Base-by-base conservation (phyloP, 2,888 invertebrate species). In the Charanyca ferruginea region DNA sequence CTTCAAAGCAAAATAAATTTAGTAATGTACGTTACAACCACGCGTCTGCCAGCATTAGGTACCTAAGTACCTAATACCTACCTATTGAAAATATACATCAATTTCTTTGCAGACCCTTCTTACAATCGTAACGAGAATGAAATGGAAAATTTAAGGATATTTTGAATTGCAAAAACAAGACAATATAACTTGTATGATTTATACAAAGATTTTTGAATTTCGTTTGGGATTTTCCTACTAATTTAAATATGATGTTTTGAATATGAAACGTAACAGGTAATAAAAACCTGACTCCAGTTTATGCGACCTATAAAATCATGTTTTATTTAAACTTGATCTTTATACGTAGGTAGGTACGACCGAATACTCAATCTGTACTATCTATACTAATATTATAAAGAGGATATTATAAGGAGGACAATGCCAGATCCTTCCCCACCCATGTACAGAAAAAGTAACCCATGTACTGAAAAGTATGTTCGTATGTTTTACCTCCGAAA, bases 81-180 rank as follows among this genome's bases (percentile, higher is more conserved):
- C 28, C 28, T 28, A 28, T 28, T 28, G 7, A 7, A 28, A 28
- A 28, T 28, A 28, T 23, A n/a, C n/a, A 51, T 35, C 0, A 23
- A 16, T 41, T 13, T 23, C 9, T 25, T 22, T 13, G 3, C 7
- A 53, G 18, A 32, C 28, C n/a, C 3, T 38, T 23, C 22, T 44
- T 25, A 18, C 13, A 45, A 47, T 13, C 7, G 32, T 44, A 3
- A 54, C 18, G 18, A 4, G 20, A 1, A 1, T 9, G 20, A 6
- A n/a, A 44, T n/a, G 73, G 51, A 70, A 72, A 41, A 7, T 65
- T 41, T 44, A 25, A 4, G 16, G 11, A n/a, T 23, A 22, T 42
- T 65, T 66, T 54, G 28, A 72, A 73, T 66, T 65, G 41, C 20
- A 45, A 72, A 59, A 59, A 9, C 5, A 47, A 23, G 3, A 3